Percentiles rank a stretch among this genome's conserved stretches.
phyloP scores from a whole-genome alignment of 2,113 vertebrate genomes.

The Sterrhoptilus dennistouni region DNA sequence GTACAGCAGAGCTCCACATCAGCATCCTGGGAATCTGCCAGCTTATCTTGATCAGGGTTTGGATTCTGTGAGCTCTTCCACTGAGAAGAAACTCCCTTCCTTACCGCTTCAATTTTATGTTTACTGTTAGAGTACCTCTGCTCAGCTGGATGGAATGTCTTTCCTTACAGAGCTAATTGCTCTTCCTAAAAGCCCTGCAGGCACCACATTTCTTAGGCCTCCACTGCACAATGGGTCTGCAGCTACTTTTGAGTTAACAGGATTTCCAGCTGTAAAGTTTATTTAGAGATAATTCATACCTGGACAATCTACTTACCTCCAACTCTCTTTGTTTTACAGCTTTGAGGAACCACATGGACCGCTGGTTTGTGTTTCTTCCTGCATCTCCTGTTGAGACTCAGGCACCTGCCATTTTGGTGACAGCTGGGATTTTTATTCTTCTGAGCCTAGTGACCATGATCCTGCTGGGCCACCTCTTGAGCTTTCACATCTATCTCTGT shows the following conservation, averaged over 20 bases:
- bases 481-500: conserved; percentile 97
- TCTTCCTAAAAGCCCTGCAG: not conserved
- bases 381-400: conserved; percentile 81
- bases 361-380: conserved; percentile 92
- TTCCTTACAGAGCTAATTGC: not conserved
- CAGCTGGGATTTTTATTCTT: conserved; percentile 83
- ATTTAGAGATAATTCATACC: not conserved
- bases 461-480: conserved; percentile 87
- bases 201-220: not conserved
- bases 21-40: not conserved
- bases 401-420: conserved; percentile 81
- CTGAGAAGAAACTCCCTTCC: not conserved
- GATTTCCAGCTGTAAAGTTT: not conserved
- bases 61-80: not conserved
- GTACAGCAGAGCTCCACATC: conserved; percentile 59
- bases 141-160: not conserved
- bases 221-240: not conserved
- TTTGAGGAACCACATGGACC: conserved; percentile 83
- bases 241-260: not conserved
- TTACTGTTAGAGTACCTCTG: not conserved
- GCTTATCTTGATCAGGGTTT: not conserved
- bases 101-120: not conserved
- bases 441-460: conserved; percentile 82
- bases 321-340: conserved; percentile 53
- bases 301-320: not conserved